These are phyloP conservation scores for Margaritifera margaritifera DNA, from an alignment of 2,888 invertebrate species.

Conservation along the genomic window DNA sequence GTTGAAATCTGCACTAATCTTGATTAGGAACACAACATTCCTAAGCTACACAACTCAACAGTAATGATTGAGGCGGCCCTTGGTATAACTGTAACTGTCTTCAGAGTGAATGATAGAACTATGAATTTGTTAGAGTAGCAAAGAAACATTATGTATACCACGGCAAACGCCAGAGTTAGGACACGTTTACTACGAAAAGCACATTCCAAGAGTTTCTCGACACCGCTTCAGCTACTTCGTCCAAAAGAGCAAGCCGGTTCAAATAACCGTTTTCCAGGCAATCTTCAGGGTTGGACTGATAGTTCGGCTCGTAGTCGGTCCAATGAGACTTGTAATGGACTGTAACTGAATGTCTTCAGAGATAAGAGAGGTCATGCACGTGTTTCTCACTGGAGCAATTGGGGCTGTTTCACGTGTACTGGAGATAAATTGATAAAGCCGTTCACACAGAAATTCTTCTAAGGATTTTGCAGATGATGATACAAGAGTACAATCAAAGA, in stretches of 20 bases:
- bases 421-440: constrained; percentile 14
- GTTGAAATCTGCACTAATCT: constrained; percentile 13
- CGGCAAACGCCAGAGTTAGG: too few species aligned
- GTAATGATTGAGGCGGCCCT: background rate
- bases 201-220: constrained; percentile 13
- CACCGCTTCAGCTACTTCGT: constrained; percentile 18
- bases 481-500: too few species aligned
- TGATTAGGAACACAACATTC: constrained; percentile 1
- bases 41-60: constrained; percentile 3
- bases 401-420: constrained; percentile 25
- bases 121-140: too few species aligned
- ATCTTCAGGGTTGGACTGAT: constrained; percentile 14
- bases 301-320: background rate
- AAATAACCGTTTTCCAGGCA: constrained; percentile 11
- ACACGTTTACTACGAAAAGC: constrained; percentile 6
- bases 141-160: too few species aligned
- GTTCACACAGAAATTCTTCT: constrained; percentile 16
- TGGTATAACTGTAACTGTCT: too few species aligned
- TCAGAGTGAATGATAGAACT: too few species aligned
- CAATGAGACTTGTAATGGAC: constrained; percentile 4
- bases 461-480: background rate
- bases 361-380: constrained; percentile 25
- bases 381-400: constrained; percentile 21
- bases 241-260: constrained; percentile 11
- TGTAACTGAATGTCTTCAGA: constrained; percentile 7